These are phyloP conservation scores for Leptoteleia sp. DNA, from an alignment of 1,140 invertebrate species.

Conservation along the genomic window DNA sequence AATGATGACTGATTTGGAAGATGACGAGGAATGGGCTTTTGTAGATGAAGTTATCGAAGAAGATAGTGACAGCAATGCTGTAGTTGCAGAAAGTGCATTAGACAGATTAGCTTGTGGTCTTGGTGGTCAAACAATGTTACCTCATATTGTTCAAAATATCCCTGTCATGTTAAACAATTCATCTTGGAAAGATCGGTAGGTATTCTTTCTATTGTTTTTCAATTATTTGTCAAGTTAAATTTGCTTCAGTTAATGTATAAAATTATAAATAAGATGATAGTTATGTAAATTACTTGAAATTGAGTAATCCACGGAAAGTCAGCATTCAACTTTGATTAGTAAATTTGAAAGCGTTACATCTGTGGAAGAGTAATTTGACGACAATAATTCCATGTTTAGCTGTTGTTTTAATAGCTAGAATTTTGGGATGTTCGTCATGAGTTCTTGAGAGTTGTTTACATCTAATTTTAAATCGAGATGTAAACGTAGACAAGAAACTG, in stretches of 20 bases:
- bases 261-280: too few species aligned
- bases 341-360: slow-evolving; percentile 74
- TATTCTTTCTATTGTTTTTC: too few species aligned
- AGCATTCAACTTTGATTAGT: slow-evolving; percentile 68
- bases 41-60: too few species aligned
- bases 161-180: slow-evolving; percentile 92
- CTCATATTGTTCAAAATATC: slow-evolving; percentile 92
- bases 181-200: slow-evolving; percentile 88
- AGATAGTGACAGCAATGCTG: too few species aligned
- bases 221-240: too few species aligned
- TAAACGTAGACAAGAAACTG: slow-evolving; percentile 67
- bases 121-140: slow-evolving; percentile 97
- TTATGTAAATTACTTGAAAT: too few species aligned
- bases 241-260: too few species aligned
- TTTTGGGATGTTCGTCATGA: slow-evolving; percentile 58
- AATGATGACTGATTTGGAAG: too few species aligned
- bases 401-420: slow-evolving; percentile 71
- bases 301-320: slow-evolving; percentile 72
- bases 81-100: too few species aligned
- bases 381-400: slow-evolving; percentile 46
- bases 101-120: too few species aligned
- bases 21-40: too few species aligned
- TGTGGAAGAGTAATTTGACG: slow-evolving; percentile 71
- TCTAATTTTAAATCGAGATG: slow-evolving; percentile 20
- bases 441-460: slow-evolving; percentile 70